Percentiles rank a stretch among this genome's conserved stretches.
phyloP scores from a whole-genome alignment of 2,888 invertebrate species.

The Alloplasta piceator region DNA sequence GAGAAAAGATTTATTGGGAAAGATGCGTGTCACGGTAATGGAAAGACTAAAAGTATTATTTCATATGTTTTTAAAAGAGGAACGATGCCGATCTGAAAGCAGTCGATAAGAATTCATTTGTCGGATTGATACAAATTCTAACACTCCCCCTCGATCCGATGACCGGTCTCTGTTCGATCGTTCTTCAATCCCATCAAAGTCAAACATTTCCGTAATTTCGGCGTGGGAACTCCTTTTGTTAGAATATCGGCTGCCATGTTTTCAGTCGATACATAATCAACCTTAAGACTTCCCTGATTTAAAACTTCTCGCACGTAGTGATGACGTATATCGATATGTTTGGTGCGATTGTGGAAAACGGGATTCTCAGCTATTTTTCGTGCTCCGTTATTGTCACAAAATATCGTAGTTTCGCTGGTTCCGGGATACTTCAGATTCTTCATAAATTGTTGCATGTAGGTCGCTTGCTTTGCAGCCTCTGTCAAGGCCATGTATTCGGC shows the following conservation, averaged over 20 bases:
- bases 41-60: too few species aligned
- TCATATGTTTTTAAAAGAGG: too few species aligned
- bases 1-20: too few species aligned
- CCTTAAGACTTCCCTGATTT: slow-evolving; percentile 1
- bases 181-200: neutral
- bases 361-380: slow-evolving; percentile 53
- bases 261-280: slow-evolving; percentile 21
- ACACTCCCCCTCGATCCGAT: slow-evolving; percentile 5
- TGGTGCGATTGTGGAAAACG: slow-evolving; percentile 51
- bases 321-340: slow-evolving; percentile 56
- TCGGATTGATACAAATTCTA: neutral
- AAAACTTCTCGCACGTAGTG: slow-evolving; percentile 37
- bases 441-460: slow-evolving; percentile 44
- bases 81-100: too few species aligned
- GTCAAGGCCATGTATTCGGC: slow-evolving; percentile 55
- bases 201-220: neutral
- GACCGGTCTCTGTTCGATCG: neutral
- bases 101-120: too few species aligned
- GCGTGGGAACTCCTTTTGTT: slow-evolving; percentile 22
- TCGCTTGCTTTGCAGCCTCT: slow-evolving; percentile 54
- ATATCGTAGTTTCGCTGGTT: slow-evolving; percentile 9
- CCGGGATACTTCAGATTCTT: neutral
- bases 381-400: slow-evolving; percentile 61
- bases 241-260: slow-evolving; percentile 43
- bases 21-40: too few species aligned